Evolutionary conservation across 2,888 invertebrate species (phyloP).

Genomic region (Octonoba sinensis): DNA sequence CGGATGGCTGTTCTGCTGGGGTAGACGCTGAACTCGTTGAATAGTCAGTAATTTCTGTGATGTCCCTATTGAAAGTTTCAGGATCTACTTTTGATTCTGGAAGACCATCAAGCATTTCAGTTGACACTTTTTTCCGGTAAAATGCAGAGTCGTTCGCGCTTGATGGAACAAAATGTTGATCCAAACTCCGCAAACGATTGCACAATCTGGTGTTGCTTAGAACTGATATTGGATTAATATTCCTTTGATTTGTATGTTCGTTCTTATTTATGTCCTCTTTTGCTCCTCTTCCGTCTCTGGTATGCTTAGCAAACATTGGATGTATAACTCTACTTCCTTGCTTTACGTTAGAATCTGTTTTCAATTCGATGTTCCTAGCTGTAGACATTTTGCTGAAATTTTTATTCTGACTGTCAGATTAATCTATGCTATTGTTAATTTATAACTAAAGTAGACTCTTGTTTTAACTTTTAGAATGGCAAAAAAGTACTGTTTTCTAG

Average conservation of each 20-base stretch:
- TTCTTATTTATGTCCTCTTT: neutral
- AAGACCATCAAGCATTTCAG: slow-evolving; percentile 28
- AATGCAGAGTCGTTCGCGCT: slow-evolving; percentile 10
- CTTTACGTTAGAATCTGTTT: slow-evolving; percentile 3
- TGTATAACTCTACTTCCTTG: slow-evolving; percentile 31
- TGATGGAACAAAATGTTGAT: neutral
- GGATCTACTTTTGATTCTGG: slow-evolving; percentile 35
- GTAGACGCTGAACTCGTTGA: neutral
- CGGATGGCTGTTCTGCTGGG: neutral
- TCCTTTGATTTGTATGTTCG: neutral
- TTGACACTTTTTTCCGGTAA: slow-evolving; percentile 16
- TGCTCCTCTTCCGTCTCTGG: slow-evolving; percentile 12
- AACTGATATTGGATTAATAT: slow-evolving; percentile 5
- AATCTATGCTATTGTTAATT: too few relatives aligned
- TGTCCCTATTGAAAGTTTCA: neutral
- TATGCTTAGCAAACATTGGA: slow-evolving; percentile 28
- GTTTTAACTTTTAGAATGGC: too few relatives aligned
- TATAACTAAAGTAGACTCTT: too few relatives aligned
- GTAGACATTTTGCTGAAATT: slow-evolving; percentile 18
- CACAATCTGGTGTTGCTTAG: slow-evolving; percentile 6
- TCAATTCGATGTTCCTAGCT: slow-evolving; percentile 2
- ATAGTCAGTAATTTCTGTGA: neutral
- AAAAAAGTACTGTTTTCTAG: too few relatives aligned
- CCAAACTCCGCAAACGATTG: slow-evolving; percentile 1
- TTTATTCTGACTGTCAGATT: neutral